Base-by-base conservation (phyloP, 1,140 invertebrate genomes). In the Drosophila neocordata region DNA sequence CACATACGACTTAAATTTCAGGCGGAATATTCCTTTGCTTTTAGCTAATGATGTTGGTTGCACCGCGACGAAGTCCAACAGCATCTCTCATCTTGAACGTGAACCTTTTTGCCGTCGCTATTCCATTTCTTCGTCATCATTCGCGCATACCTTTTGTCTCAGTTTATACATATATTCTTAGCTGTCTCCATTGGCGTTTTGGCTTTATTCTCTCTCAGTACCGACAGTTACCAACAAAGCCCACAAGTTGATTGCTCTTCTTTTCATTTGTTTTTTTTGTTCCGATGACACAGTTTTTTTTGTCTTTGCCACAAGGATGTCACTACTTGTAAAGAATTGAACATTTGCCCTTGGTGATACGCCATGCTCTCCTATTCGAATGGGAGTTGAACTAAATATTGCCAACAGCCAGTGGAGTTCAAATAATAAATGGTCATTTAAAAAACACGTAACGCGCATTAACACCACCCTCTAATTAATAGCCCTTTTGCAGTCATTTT, bases 281-380 rank as follows among this genome's bases (percentile, higher is more conserved):
- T 66, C 56, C 53, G 20, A 31, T 59, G 41, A 41, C 53, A 59
- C 22, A 51, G 24, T 34, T 65, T 74, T 66, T 69, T 58, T 15
- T 44, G 6, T 41, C 13, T 41, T 15, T 8, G 13, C 53, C 18
- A 31, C 61, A 65, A 66, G 66, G 75, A 77, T 74, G 66, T 70
- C 68, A 60, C 59, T 66, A 55, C 59, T 48, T 66, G 53, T 74
- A 71, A 77, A 63, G 74, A 74, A 71, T 74, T 75, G 59, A 59
- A 66, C 48, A 48, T 75, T 61, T 51, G 72, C 72, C 51, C 18
- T 27, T 22, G 64, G 72, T 64, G 5, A 35, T 65, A 27, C 52
- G 13, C 18, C 55, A 64, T 58, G 59, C 20, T 27, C 20, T 27
- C 62, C 35, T 34, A 31, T 38, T 59, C 62, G 64, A 68, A 48